Percentiles rank a stretch among this genome's conserved stretches.
Evolutionary conservation across 2,888 invertebrate genomes (phyloP).

Genomic region (Cheilosia variabilis): DNA sequence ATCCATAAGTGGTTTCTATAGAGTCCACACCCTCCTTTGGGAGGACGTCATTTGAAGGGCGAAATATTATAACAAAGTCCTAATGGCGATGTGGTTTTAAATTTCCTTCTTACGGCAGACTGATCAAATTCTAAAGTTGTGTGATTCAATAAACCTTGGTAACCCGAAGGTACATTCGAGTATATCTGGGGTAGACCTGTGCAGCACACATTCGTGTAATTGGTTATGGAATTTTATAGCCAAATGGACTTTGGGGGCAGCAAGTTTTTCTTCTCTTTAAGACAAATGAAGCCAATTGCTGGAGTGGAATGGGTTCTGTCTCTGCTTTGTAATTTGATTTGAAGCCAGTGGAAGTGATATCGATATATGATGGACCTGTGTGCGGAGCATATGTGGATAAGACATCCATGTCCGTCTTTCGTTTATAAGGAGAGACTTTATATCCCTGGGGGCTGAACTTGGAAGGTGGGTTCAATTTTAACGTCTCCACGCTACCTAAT

Average conservation of each 20-base stretch:
- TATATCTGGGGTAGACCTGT: conserved; percentile 1
- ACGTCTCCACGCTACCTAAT: conserved; percentile 31
- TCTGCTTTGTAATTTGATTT: conserved; percentile 70
- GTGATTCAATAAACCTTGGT: conserved; percentile 69
- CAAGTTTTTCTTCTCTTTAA: conserved; percentile 38
- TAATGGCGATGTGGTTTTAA: conserved; percentile 75
- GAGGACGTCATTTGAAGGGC: conserved; percentile 21
- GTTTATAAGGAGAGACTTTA: conserved; percentile 3
- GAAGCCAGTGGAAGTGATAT: conserved; percentile 68
- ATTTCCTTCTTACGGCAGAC: conserved; percentile 68
- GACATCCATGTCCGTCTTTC: conserved; percentile 23
- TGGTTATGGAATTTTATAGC: conserved; percentile 71
- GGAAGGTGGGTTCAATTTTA: conserved; percentile 38
- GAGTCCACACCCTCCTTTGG: conserved; percentile 14
- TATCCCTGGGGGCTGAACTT: conserved; percentile 48
- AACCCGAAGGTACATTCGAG: conserved; percentile 27
- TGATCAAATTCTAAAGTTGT: conserved; percentile 66
- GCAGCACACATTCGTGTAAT: conserved; percentile 52
- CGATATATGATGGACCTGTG: conserved; percentile 26
- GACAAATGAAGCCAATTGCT: conserved; percentile 68
- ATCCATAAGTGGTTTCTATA: conserved; percentile 50
- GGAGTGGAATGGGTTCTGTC: conserved; percentile 19
- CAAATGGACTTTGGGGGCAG: conserved; percentile 42
- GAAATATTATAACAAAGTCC: conserved; percentile 29
- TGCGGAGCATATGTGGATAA: conserved; percentile 12